Evolutionary conservation across 1,140 invertebrate species (phyloP).

Genomic region (Heliconius hewitsoni): DNA sequence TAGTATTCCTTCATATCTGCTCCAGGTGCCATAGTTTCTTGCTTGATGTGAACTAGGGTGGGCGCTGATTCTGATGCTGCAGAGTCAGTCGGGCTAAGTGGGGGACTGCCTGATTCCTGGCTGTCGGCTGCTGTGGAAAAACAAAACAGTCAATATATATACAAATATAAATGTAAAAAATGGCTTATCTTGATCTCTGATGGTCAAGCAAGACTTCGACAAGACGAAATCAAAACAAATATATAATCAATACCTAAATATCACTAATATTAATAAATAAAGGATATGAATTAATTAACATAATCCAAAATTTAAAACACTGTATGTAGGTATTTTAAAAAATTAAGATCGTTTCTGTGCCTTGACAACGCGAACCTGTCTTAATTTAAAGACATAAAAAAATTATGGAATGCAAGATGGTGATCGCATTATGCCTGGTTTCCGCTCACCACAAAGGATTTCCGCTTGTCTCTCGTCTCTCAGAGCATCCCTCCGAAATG

Average conservation of each 20-base stretch:
- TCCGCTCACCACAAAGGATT: slow-evolving; percentile 74
- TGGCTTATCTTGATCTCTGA: background rate
- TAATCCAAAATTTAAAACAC: background rate
- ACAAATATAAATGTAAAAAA: background rate
- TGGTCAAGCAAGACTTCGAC: background rate
- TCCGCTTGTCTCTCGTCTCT: slow-evolving; percentile 77
- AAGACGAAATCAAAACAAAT: background rate
- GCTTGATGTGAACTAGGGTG: slow-evolving; percentile 77
- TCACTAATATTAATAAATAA: background rate
- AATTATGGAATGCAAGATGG: slow-evolving; percentile 74
- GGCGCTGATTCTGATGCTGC: slow-evolving; percentile 69
- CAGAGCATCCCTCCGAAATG: slow-evolving; percentile 71
- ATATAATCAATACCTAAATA: background rate
- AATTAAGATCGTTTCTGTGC: slow-evolving; percentile 22
- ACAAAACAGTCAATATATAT: slow-evolving; percentile 6
- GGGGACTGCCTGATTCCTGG: slow-evolving; percentile 74
- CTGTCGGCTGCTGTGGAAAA: slow-evolving; percentile 70
- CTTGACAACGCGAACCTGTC: slow-evolving; percentile 53
- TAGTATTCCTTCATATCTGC: slow-evolving; percentile 72
- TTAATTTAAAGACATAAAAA: slow-evolving; percentile 57
- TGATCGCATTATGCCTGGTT: slow-evolving; percentile 72
- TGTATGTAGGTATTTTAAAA: slow-evolving; percentile 22
- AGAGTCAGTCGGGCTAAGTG: slow-evolving; percentile 69
- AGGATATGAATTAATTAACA: background rate
- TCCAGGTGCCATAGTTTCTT: slow-evolving; percentile 74